A percentile compares a stretch with the other conserved stretches of the same genome.
phyloP scores from a whole-genome alignment of 2,888 invertebrate genomes.

The Campoplex capitator region DNA sequence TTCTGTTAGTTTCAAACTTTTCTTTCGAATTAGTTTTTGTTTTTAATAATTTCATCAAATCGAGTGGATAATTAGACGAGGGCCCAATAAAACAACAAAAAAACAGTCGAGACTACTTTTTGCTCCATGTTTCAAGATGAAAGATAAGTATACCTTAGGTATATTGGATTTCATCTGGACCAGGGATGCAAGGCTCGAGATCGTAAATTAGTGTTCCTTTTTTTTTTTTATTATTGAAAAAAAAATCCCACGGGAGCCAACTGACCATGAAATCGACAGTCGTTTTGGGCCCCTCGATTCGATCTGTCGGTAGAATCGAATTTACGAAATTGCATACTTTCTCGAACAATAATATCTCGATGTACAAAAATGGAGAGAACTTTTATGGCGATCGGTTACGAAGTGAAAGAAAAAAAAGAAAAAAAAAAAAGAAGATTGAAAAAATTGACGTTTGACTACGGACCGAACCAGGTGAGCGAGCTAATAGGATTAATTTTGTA shows the following conservation, averaged over 20 bases:
- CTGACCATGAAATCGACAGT: constrained; percentile 27
- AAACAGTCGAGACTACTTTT: not conserved
- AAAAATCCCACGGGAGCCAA: constrained; percentile 5
- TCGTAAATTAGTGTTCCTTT: constrained; percentile 2
- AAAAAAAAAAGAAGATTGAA: not conserved
- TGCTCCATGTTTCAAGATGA: not conserved
- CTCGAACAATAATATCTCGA: constrained; percentile 11
- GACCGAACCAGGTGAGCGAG: constrained; percentile 40
- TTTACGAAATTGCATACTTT: constrained; percentile 54
- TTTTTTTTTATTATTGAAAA: not conserved
- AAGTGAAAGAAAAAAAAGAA: not conserved
- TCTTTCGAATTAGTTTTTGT: not conserved
- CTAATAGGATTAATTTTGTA: constrained; percentile 69
- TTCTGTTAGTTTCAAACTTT: not conserved
- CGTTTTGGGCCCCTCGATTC: not conserved
- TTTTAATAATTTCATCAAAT: not conserved
- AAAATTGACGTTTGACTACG: constrained; percentile 42
- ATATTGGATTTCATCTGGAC: constrained; percentile 16
- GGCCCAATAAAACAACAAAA: not conserved
- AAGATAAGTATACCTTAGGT: constrained; percentile 15
- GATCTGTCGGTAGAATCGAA: constrained; percentile 39
- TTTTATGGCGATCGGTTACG: constrained; percentile 15
- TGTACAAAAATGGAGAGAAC: constrained; percentile 2
- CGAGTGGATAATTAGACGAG: not conserved
- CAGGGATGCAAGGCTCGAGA: constrained; percentile 9